phyloP scores from a whole-genome alignment of 53 echinoderm and acorn worm genomes.

The Antedon mediterranea region DNA sequence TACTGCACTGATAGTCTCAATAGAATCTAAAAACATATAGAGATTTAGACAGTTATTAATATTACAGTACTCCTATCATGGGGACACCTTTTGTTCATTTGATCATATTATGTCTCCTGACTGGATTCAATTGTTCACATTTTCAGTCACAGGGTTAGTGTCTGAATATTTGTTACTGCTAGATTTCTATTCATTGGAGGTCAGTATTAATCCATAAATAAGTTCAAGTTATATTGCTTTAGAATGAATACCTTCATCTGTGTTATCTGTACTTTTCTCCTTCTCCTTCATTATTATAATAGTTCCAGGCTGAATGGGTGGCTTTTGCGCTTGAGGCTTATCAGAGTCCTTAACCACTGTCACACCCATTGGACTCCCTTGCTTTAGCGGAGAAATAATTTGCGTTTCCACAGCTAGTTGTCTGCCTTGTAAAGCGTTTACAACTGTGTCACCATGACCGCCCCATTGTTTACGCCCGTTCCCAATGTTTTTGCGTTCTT shows the following conservation, averaged over 20 bases:
- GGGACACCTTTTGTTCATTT: too few relatives aligned
- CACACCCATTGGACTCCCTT: constrained; percentile 51
- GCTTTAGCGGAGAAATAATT: not conserved
- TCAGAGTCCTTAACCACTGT: constrained; percentile 56
- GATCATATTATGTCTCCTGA: too few relatives aligned
- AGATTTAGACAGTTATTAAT: too few relatives aligned
- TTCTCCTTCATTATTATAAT: constrained; percentile 27
- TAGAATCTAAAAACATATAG: constrained; percentile 17
- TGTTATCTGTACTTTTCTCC: constrained; percentile 23
- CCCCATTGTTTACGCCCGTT: constrained; percentile 60
- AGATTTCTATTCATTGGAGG: too few relatives aligned
- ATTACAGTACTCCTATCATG: too few relatives aligned
- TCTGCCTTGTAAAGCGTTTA: constrained; percentile 42
- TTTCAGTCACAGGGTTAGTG: too few relatives aligned
- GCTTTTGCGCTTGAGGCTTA: constrained; percentile 27
- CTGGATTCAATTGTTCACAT: too few relatives aligned
- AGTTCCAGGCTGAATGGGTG: constrained; percentile 43
- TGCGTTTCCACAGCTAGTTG: not conserved
- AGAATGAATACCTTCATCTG: constrained; percentile 44
- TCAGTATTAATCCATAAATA: too few relatives aligned
- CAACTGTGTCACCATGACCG: constrained; percentile 49
- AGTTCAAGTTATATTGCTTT: too few relatives aligned
- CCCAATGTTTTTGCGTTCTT: not conserved
- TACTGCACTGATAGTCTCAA: constrained; percentile 45
- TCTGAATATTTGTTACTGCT: too few relatives aligned